Conservation (phyloP, 1,140 invertebrate species). For the Coelopa frigida region DNA sequence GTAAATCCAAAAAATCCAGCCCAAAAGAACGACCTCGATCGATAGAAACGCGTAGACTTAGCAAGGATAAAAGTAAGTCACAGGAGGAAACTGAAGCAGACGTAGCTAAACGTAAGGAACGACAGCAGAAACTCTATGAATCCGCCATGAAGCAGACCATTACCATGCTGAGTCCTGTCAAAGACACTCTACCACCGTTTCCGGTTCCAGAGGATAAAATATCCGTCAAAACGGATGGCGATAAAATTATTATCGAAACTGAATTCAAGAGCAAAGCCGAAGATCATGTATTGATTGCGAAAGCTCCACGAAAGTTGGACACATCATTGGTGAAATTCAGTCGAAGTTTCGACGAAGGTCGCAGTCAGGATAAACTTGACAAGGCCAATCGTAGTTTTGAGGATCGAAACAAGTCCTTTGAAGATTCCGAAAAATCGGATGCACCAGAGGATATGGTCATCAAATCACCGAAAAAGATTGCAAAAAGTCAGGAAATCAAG, state of each 20-base stretch:
- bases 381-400: slow-evolving; percentile 55
- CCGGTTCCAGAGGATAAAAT: slow-evolving; percentile 61
- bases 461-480: slow-evolving; percentile 53
- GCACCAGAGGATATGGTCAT: slow-evolving; percentile 46
- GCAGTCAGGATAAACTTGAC: slow-evolving; percentile 46
- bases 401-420: slow-evolving; percentile 53
- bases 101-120: slow-evolving; percentile 59
- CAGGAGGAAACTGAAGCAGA: slow-evolving; percentile 61
- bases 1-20: slow-evolving; percentile 46
- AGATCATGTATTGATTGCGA: slow-evolving; percentile 61
- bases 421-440: slow-evolving; percentile 52
- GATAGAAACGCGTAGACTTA: slow-evolving; percentile 55
- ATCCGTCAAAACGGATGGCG: slow-evolving; percentile 54
- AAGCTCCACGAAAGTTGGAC: slow-evolving; percentile 60
- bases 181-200: slow-evolving; percentile 58
- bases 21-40: slow-evolving; percentile 59
- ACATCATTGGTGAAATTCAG: slow-evolving; percentile 59
- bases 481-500: slow-evolving; percentile 54
- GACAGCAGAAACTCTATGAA: slow-evolving; percentile 63
- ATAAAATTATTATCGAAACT: slow-evolving; percentile 58
- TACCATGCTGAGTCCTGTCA: slow-evolving; percentile 60
- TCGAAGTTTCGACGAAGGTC: slow-evolving; percentile 58
- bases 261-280: slow-evolving; percentile 55
- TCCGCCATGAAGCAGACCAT: slow-evolving; percentile 63
- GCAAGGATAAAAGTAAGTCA: slow-evolving; percentile 59